Evolutionary conservation across 2,797 vertebrate species (phyloP), one percentile per base, ranked within the genome.

Genomic region (Sandelia bainsii): DNA sequence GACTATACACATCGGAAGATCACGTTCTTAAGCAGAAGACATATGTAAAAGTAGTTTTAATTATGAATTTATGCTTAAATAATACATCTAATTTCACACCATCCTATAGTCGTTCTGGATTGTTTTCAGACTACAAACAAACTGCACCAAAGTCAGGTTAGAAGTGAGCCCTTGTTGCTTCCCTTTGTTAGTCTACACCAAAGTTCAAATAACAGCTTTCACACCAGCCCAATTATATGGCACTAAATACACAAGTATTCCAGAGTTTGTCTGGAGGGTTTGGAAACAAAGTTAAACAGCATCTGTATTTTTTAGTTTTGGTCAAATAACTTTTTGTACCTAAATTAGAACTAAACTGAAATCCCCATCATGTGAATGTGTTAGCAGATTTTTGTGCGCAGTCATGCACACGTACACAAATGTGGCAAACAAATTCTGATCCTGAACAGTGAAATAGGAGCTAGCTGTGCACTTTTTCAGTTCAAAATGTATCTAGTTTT

Each of bases 401-500:
- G 17, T n/a, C 9, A 29, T 17, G 7, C 25, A 27, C 0, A 12
- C 12, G 4, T 2, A 37, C 11, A 37, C 34, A 37, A 37, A 32
- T 32, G 29, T 32, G 37, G 4, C 37, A 39, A 20, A 39, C 51
- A 44, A 10, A 20, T 14, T 32, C 1, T 37, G 25, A 65, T 44
- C 12, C 54, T 64, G n/a, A 60, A 56, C 16, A 19, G 16, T 22
- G 16, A 62, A 79, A 67, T 8, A 20, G n/a, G 45, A 62, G 25
- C 54, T 42, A 0, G n/a, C 42, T 66, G 11, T 60, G 23, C 27
- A 49, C 12, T 10, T 73, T 62, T 42, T 22, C n/a, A 57, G 8
- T 65, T 61, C 2, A 57, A 81, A 69, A 42, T 27, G 6, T 9
- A 54, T 40, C 49, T 46, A 27, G 32, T 72, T 14, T 72, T 27